These are phyloP conservation scores for Platichthys flesus DNA, from an alignment of 2,113 vertebrate genomes.

Conservation along the genomic window DNA sequence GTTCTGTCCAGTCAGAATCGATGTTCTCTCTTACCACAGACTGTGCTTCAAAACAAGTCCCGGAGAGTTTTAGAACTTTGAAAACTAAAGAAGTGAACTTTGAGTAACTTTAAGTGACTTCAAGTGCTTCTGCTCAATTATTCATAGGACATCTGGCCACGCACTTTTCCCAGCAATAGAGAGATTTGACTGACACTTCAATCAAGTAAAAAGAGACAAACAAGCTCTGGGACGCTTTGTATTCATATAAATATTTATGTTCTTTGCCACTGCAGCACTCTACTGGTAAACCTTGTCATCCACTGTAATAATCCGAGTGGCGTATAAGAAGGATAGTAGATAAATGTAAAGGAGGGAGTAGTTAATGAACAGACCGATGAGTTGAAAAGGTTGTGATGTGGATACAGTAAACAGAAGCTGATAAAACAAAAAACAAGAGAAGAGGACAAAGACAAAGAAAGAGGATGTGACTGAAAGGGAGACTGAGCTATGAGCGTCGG, in stretches of 20 bases:
- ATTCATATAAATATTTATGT: conserved; percentile 42
- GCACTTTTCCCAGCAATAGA: background rate
- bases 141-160: conserved; percentile 28
- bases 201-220: conserved; percentile 35
- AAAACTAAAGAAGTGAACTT: conserved; percentile 1
- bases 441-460: conserved; percentile 42
- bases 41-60: background rate
- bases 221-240: conserved; percentile 19
- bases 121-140: conserved; percentile 26
- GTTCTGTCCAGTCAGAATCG: background rate
- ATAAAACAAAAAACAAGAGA: conserved; percentile 24
- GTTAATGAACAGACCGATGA: conserved; percentile 1
- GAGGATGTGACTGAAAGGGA: conserved; percentile 16
- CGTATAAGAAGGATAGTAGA: conserved; percentile 4
- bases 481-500: background rate
- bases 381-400: conserved; percentile 23
- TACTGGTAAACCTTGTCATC: conserved; percentile 23
- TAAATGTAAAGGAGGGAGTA: background rate
- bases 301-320: conserved; percentile 10
- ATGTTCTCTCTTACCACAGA: background rate
- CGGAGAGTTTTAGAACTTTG: background rate
- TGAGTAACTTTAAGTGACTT: background rate
- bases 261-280: conserved; percentile 19
- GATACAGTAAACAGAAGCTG: conserved; percentile 9
- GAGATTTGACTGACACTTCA: conserved; percentile 39